phyloP scores from a whole-genome alignment of 2,888 invertebrate genomes.

The Cyaniris semiargus region DNA sequence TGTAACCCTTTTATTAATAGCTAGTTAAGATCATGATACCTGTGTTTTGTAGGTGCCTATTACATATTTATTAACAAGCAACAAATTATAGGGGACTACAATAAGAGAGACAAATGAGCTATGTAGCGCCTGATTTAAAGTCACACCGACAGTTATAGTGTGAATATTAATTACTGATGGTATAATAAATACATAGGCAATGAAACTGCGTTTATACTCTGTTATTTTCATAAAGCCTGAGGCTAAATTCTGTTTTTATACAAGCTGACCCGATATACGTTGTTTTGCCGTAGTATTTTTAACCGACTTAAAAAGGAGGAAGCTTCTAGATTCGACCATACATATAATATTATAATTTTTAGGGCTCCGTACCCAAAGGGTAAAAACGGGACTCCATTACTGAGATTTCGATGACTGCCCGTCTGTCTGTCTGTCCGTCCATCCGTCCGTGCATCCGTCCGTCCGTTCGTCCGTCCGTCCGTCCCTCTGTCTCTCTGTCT shows the following conservation, averaged over 20 bases:
- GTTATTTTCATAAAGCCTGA: neutral
- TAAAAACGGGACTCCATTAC: too few relatives aligned
- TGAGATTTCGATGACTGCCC: too few relatives aligned
- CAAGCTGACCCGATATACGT: neutral
- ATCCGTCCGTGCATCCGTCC: too few relatives aligned
- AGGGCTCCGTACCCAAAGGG: too few relatives aligned
- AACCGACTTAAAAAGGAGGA: neutral
- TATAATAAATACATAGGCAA: neutral
- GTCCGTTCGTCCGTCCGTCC: too few relatives aligned
- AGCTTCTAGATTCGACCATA: neutral
- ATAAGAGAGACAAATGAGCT: constrained; percentile 16
- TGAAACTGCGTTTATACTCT: neutral
- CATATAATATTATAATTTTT: too few relatives aligned
- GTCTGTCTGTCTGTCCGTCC: too few relatives aligned
- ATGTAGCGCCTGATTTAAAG: constrained; percentile 6
- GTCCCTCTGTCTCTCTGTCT: too few relatives aligned
- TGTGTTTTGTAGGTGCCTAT: neutral
- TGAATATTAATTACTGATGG: constrained; percentile 2
- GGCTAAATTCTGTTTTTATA: neutral
- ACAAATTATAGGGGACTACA: neutral
- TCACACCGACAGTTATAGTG: neutral
- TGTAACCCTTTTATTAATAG: neutral
- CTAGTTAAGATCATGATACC: neutral
- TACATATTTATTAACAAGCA: neutral
- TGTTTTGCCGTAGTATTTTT: neutral